These are phyloP conservation scores for Ashinkailepas kermadecensis DNA, from an alignment of 2,888 invertebrate genomes.

Conservation along the genomic window DNA sequence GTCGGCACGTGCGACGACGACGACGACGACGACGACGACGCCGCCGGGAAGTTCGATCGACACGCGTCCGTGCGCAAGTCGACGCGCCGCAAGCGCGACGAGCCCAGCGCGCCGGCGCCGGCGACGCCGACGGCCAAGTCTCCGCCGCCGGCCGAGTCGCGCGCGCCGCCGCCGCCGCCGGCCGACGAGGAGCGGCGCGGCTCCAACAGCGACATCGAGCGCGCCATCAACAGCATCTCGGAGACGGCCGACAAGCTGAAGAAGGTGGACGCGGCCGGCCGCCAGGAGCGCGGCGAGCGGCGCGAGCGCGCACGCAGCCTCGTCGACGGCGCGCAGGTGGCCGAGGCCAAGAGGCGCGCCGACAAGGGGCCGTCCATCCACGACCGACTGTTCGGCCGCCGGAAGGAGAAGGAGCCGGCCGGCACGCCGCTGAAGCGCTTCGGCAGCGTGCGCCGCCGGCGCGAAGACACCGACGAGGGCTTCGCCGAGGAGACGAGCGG, in stretches of 20 bases:
- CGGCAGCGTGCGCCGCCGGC: neutral
- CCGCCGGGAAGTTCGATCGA: conserved; percentile 68
- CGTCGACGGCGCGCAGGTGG: conserved; percentile 30
- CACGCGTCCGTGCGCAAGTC: conserved; percentile 74
- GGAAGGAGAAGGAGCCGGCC: conserved; percentile 12
- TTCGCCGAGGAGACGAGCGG: conserved; percentile 1
- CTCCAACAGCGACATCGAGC: conserved; percentile 24
- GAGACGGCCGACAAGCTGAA: conserved; percentile 23
- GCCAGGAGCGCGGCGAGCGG: conserved; percentile 20
- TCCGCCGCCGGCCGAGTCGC: conserved; percentile 1
- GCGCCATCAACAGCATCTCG: conserved; percentile 22
- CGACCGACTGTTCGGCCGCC: conserved; percentile 6
- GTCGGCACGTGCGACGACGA: no score
- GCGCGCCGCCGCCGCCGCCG: neutral
- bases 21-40: conserved; percentile 45
- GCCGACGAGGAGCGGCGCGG: neutral
- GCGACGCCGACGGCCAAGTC: conserved; percentile 13
- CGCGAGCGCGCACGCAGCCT: conserved; percentile 29
- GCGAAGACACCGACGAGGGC: neutral
- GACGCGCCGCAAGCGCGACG: conserved; percentile 61
- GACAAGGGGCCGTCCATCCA: conserved; percentile 15
- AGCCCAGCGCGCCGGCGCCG: conserved; percentile 21
- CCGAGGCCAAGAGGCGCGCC: conserved; percentile 25
- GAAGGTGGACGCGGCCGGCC: neutral
- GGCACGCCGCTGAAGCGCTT: neutral